Evolutionary conservation across 2,888 invertebrate species (phyloP).

Genomic region (Fragum whitleyi): DNA sequence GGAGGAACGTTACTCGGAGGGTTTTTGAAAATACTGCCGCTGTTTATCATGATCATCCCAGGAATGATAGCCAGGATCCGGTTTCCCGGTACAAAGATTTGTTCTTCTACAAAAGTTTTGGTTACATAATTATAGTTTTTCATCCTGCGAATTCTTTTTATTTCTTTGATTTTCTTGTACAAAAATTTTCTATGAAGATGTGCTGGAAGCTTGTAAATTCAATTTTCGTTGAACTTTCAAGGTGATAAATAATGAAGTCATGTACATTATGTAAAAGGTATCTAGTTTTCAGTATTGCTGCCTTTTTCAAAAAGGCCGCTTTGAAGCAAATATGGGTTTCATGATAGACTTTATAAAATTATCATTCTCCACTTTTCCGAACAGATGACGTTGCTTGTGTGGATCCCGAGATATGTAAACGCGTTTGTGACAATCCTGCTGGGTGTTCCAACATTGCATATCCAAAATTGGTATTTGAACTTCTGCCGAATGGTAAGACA

Average conservation of each 20-base stretch:
- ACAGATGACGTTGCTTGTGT: conserved; percentile 76
- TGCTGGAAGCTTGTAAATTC: no score
- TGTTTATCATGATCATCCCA: conserved; percentile 86
- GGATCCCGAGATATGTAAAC: conserved; percentile 68
- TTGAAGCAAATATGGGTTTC: no score
- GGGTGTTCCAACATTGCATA: conserved; percentile 65
- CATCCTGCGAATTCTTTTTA: no score
- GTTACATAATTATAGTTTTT: no score
- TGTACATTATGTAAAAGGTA: no score
- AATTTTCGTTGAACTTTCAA: no score
- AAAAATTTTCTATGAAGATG: neutral
- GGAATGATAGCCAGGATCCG: conserved; percentile 86
- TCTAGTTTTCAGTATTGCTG: no score
- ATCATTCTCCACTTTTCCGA: no score
- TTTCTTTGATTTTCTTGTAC: neutral
- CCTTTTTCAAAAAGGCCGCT: no score
- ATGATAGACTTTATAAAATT: no score
- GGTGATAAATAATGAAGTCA: no score
- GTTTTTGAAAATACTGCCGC: conserved; percentile 85
- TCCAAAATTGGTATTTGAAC: conserved; percentile 44
- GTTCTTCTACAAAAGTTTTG: neutral
- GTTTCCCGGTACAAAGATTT: conserved; percentile 81
- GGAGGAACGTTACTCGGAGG: conserved; percentile 86
- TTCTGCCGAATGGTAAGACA: conserved; percentile 43
- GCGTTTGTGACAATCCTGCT: conserved; percentile 68